phyloP scores from a whole-genome alignment of 2,797 vertebrate genomes.

The Prionace glauca region DNA sequence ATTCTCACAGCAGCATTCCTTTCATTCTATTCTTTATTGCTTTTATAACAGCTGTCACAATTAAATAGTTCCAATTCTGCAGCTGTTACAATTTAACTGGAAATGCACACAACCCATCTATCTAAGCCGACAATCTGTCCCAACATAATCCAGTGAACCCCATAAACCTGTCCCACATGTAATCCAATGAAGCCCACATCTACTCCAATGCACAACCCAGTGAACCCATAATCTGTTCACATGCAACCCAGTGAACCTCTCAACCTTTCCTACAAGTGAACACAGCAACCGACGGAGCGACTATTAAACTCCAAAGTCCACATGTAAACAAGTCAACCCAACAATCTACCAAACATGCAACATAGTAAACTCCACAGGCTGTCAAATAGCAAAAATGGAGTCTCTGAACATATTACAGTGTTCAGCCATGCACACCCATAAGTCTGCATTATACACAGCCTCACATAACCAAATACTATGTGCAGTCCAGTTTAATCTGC shows the following conservation, averaged over 20 bases:
- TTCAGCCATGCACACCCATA: neutral
- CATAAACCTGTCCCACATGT: neutral
- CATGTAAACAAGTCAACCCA: neutral
- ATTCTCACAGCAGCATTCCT: conserved; percentile 7
- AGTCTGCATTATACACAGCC: neutral
- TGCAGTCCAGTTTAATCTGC: neutral
- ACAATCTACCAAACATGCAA: neutral
- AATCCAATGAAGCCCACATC: neutral
- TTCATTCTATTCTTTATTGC: neutral
- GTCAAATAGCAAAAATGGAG: neutral
- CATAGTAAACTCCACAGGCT: neutral
- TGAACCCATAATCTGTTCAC: neutral
- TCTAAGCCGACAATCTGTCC: neutral
- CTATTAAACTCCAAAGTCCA: neutral
- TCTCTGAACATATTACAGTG: neutral
- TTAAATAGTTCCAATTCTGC: conserved; percentile 27
- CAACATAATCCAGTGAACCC: neutral
- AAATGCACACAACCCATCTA: neutral
- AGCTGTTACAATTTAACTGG: conserved; percentile 32
- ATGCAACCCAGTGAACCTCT: neutral
- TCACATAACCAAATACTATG: neutral
- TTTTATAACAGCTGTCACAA: conserved; percentile 29
- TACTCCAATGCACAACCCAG: neutral
- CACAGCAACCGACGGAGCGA: neutral
- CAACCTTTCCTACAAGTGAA: neutral